A percentile compares a stretch with the other conserved stretches of the same genome.
Conservation (phyloP, 2,797 vertebrate genomes). For the Lepilemur septentrionalis region DNA sequence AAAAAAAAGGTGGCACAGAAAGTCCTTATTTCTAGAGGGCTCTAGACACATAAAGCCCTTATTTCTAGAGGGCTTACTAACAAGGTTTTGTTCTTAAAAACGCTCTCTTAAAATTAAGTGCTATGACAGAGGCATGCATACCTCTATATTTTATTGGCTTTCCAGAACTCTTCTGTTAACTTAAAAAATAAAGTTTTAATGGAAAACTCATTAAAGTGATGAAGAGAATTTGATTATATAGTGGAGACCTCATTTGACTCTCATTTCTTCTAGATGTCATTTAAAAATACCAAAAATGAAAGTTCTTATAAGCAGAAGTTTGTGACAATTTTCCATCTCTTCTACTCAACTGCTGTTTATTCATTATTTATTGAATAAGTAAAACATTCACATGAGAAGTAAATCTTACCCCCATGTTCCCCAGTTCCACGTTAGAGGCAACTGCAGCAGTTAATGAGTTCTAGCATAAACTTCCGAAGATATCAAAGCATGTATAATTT, state of each 20-base stretch:
- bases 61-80: neutral
- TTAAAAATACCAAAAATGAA: neutral
- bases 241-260: neutral
- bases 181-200: slow-evolving; percentile 21
- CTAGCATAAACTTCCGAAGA: neutral
- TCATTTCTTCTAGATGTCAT: neutral
- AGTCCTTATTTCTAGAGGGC: neutral
- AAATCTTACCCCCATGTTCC: neutral
- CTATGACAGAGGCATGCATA: neutral
- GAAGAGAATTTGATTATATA: neutral
- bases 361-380: neutral
- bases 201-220: neutral
- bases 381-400: neutral
- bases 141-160: neutral
- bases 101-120: neutral
- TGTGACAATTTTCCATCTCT: neutral
- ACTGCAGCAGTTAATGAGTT: neutral
- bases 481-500: neutral
- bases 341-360: neutral
- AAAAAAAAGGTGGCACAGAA: neutral
- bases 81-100: neutral
- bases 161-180: neutral
- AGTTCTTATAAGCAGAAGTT: neutral
- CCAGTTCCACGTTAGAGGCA: neutral
- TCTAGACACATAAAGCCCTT: neutral